Base-by-base conservation (phyloP, 2,888 invertebrate species). In the Sicus ferrugineus region DNA sequence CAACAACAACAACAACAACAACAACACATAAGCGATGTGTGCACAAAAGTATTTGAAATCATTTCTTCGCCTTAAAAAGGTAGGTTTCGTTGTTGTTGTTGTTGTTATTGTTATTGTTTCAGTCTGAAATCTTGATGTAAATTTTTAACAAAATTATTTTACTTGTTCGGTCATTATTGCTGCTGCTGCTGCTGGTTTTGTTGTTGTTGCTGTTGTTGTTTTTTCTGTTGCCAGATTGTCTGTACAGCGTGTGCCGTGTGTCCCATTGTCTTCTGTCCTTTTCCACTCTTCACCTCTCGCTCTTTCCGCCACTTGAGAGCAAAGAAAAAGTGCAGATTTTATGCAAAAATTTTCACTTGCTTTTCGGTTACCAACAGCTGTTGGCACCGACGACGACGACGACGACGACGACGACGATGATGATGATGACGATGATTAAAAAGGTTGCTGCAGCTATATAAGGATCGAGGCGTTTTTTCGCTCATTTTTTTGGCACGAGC, bases 71-170 rank as follows among this genome's bases (percentile, higher is more conserved):
- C 54, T 52, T 54, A 42, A 42, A 42, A 42, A 42, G 42, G 16
- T 9, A 16, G 4, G 4, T 14, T 11, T 42, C n/a, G 14, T 42
- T 42, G 16, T 9, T n/a, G 42, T 16, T 14, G 42, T n/a, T 42
- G 14, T 4, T 38, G 26, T 54, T 16, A 38, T 54, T 65, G 65
- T 65, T 65, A 34, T 23, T 38, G 54, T 38, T 52, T 16, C 6
- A 19, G 26, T 71, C 72, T 67, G 62, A 56, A 69, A 61, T 72
- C 63, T 72, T 59, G 67, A 64, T 68, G 58, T 34, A 34, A 9
- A 34, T 7, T 14, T 34, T 7, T 34, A 34, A 14, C 34, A n/a
- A n/a, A n/a, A n/a, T n/a, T n/a, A 9, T 34, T 34, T 34, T 52
- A 16, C 67, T 67, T 67, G 71, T 64, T 73, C 54, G 31, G 31